Evolutionary conservation across 2,113 vertebrate genomes (phyloP).

Genomic region (Aegotheles bennettii): DNA sequence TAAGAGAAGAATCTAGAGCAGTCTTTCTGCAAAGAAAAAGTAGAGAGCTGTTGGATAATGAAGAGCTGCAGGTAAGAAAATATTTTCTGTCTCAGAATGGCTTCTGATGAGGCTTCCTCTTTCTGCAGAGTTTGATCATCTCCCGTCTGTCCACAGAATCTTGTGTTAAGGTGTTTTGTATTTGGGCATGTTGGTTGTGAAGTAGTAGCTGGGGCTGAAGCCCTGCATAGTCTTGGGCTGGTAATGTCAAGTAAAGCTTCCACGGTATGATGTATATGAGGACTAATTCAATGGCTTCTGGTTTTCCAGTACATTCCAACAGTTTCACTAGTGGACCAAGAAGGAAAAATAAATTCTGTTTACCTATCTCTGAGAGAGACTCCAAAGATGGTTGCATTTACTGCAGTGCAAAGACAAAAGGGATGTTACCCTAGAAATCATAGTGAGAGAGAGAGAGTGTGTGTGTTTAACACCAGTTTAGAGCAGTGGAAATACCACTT

Average conservation of each 20-base stretch:
- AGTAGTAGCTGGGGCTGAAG: neutral
- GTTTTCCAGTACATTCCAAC: neutral
- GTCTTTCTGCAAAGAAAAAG: constrained; percentile 98
- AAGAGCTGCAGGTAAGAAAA: constrained; percentile 90
- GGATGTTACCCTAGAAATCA: neutral
- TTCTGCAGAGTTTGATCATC: neutral
- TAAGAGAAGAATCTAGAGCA: constrained; percentile 95
- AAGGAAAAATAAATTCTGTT: neutral
- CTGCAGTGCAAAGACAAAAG: neutral
- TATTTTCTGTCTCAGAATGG: neutral
- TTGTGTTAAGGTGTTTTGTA: neutral
- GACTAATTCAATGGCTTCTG: neutral
- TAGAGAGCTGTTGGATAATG: constrained; percentile 93
- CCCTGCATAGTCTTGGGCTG: neutral
- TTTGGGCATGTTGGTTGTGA: neutral
- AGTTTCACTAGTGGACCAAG: neutral
- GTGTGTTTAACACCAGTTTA: neutral
- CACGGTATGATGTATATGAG: fast-evolving
- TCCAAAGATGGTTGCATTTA: neutral
- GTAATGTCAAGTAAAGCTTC: neutral
- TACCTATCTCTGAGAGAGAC: neutral
- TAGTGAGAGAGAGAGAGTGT: neutral
- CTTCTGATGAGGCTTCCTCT: neutral
- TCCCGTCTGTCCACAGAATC: neutral
- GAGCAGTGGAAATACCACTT: fast-evolving